A percentile compares a stretch with the other conserved stretches of the same genome.
Conservation (phyloP, 2,888 invertebrate genomes). For the Homarus gammarus region DNA sequence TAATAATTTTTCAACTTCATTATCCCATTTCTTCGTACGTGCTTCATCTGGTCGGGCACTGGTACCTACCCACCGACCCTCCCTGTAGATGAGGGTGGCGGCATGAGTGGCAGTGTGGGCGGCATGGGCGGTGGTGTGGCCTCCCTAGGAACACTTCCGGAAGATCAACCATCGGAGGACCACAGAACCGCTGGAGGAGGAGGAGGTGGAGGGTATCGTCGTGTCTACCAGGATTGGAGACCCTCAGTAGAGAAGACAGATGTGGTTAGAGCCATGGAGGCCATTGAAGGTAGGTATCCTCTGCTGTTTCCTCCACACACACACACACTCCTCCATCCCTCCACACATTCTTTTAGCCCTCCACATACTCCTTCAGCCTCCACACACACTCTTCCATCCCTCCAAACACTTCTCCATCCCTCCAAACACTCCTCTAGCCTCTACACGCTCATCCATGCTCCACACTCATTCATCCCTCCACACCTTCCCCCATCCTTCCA, state of each 20-base stretch:
- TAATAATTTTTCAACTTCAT: neutral
- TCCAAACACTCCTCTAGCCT: no score
- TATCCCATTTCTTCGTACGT: neutral
- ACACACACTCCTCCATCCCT: no score
- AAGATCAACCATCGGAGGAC: constrained; percentile 81
- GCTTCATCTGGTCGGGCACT: neutral
- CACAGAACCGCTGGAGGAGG: constrained; percentile 76
- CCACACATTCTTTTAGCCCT: no score
- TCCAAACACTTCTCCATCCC: no score
- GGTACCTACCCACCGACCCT: neutral
- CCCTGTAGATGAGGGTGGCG: constrained; percentile 44
- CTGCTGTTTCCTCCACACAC: no score
- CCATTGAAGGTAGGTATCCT: constrained; percentile 87
- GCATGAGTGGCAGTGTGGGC: constrained; percentile 12
- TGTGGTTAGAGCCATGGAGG: constrained; percentile 90
- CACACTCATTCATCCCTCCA: no score
- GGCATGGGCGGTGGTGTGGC: constrained; percentile 19
- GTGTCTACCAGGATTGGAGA: constrained; percentile 88
- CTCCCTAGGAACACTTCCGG: constrained; percentile 85
- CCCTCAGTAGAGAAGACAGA: constrained; percentile 90
- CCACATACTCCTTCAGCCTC: no score
- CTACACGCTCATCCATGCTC: no score
- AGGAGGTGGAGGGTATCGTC: constrained; percentile 80
- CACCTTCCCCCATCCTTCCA: no score
- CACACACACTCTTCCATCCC: no score